Evolutionary conservation across 2,797 vertebrate species (phyloP), one percentile per base, ranked within the genome.

Genomic region (Hippopotamyrus pictus): DNA sequence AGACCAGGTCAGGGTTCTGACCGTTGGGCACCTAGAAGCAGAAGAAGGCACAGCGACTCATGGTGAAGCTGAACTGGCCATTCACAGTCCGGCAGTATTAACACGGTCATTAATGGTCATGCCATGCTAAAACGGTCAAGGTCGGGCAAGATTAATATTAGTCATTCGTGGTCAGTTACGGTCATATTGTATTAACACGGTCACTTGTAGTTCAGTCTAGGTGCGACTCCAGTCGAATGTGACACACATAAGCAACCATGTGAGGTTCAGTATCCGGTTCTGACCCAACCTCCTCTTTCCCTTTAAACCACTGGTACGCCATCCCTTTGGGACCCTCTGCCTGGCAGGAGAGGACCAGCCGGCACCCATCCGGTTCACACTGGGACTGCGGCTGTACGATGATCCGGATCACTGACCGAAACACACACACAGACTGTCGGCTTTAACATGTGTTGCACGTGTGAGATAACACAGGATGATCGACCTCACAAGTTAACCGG

Each of bases 231-330:
- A 84, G 82, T 50, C 19, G 82, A 22, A 25, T 11, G 1, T 48
- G 46, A 84, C 82, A 84, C 82, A 50, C 19, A 0, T 50, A 82
- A 46, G 5, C 14, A 6, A 46, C 17, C 17, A 5, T 46, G 76
- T 82, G 76, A 41, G 44, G 41, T 19, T 48, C 6, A 33, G n/a
- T 25, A 53, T 50, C 5, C 44, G 46, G 41, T 8, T 22, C 41
- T 50, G 46, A 48, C 83, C 92, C 91, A 88, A 98, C 97, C 96
- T 97, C 96, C n/a, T 91, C 93, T 92, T 94, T 97, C 89, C 96
- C 95, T n/a, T 92, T 96, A 94, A 98, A 97, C 97, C 97, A 97
- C 93, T 97, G 97, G 93, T 97, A 97, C 5, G 0, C 0, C 1
- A 98, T 95, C 19, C 95, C 95, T 0, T 94, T 92, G 0, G 96